Evolutionary conservation across 2,888 invertebrate genomes (phyloP).

Genomic region (Athalia cordata): DNA sequence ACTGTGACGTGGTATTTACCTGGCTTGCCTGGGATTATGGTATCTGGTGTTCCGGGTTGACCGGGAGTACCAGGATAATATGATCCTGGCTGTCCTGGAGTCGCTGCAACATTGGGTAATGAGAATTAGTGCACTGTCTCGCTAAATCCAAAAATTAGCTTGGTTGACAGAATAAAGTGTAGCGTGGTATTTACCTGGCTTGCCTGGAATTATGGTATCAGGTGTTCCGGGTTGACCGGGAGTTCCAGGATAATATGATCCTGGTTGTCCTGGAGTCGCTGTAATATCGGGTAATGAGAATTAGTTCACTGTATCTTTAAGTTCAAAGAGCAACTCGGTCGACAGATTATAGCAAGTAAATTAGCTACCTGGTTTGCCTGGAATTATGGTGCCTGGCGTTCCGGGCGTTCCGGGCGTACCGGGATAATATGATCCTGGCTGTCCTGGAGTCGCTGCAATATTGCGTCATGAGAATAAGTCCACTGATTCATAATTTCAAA

Average conservation of each 20-base stretch:
- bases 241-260: conserved; percentile 50
- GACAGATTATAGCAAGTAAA: too few species aligned
- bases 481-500: conserved; percentile 35
- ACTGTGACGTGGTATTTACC: too few species aligned
- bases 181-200: conserved; percentile 52
- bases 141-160: background rate
- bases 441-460: conserved; percentile 45
- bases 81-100: conserved; percentile 20
- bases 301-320: conserved; percentile 33
- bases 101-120: conserved; percentile 4
- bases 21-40: background rate
- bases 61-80: conserved; percentile 47
- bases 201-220: conserved; percentile 52
- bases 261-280: conserved; percentile 54
- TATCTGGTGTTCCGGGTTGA: conserved; percentile 51
- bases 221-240: conserved; percentile 54
- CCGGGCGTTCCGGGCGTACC: conserved; percentile 61
- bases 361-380: conserved; percentile 44
- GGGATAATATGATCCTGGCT: conserved; percentile 3
- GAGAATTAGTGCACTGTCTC: background rate
- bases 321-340: background rate
- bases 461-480: conserved; percentile 20
- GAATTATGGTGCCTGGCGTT: conserved; percentile 43
- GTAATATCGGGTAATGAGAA: too few species aligned
- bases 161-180: too few species aligned